Conservation (phyloP, 2,888 invertebrate genomes). For the Scaptodrosophila latifasciaeformis region DNA sequence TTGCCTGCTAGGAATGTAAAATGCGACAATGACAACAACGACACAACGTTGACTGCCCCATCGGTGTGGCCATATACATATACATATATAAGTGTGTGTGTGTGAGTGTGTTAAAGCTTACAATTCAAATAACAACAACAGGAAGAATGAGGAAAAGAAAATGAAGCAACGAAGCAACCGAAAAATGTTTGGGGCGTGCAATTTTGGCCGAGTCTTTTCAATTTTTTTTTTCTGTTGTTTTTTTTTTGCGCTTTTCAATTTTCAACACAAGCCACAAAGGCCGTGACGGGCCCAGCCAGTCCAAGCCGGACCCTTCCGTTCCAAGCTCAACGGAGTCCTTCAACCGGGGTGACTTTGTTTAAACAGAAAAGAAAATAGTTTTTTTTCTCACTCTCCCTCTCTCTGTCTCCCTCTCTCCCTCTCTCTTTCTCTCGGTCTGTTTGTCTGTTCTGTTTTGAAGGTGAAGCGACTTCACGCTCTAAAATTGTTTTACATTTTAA, state of each 20-base stretch:
- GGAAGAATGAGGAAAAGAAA: background rate
- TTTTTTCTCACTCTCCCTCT: too few species aligned
- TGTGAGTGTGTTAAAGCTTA: conserved; percentile 7
- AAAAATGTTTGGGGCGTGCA: conserved; percentile 23
- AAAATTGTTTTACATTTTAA: conserved; percentile 42
- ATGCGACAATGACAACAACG: conserved; percentile 17
- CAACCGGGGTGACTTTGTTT: too few species aligned
- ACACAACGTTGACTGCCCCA: background rate
- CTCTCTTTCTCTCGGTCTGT: too few species aligned
- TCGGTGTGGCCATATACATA: background rate
- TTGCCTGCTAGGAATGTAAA: conserved; percentile 59
- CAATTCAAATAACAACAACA: conserved; percentile 21
- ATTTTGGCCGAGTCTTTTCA: conserved; percentile 20
- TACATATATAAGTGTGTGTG: background rate
- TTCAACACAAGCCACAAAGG: conserved; percentile 17
- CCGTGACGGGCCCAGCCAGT: background rate
- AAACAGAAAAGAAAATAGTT: conserved; percentile 28
- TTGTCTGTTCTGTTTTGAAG: conserved; percentile 16
- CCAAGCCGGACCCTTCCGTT: too few species aligned
- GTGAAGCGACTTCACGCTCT: background rate
- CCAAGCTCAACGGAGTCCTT: too few species aligned
- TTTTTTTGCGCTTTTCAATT: conserved; percentile 3
- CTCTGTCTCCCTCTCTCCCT: too few species aligned
- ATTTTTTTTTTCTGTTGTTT: conserved; percentile 2
- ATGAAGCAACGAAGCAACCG: conserved; percentile 14